Base-by-base conservation (phyloP, 2,888 invertebrate genomes). In the Microctonus hyperodae region DNA sequence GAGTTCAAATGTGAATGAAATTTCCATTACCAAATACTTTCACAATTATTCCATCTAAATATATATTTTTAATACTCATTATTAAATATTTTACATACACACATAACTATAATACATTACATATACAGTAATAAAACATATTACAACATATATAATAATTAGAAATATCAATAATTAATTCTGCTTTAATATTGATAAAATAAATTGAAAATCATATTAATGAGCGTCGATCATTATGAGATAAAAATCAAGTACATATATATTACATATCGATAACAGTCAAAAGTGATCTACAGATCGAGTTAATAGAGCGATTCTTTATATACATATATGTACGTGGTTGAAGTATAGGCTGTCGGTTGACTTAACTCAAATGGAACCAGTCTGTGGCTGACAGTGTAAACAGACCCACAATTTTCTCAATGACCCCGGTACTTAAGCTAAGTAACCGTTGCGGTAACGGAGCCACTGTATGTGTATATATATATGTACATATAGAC, bases 371-470 rank as follows among this genome's bases (percentile, higher is more conserved):
- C 78, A 79, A 81, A 80, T 79, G 78, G 81, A 82, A 82, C 79
- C 81, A 81, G 79, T 82, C 78, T 75, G 74, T 75, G 73, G 76
- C 82, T 83, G 82, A 82, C 83, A 82, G 82, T 81, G 78, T 80
- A 81, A 83, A 82, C 81, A 83, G 81, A 80, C 82, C 81, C 77
- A 76, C 82, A 83, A 83, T 83, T 82, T 82, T 81, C 82, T 82
- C 80, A 80, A 82, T 82, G 81, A 80, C 80, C 69, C 78, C 71
- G 74, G 77, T 78, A 74, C 80, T 80, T 79, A 77, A 77, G 73
- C 80, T 78, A 80, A 80, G 78, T 78, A 81, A 81, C 79, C 80
- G 78, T 77, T 72, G 78, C 74, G 71, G 75, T 76, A 75, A 76
- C 74, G 73, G 77, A 74, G 53, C 75, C 73, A 71, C 44, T 44